A percentile compares a stretch with the other conserved stretches of the same genome.
Evolutionary conservation across 1,140 invertebrate genomes (phyloP).

Genomic region (Latrodectus geometricus): DNA sequence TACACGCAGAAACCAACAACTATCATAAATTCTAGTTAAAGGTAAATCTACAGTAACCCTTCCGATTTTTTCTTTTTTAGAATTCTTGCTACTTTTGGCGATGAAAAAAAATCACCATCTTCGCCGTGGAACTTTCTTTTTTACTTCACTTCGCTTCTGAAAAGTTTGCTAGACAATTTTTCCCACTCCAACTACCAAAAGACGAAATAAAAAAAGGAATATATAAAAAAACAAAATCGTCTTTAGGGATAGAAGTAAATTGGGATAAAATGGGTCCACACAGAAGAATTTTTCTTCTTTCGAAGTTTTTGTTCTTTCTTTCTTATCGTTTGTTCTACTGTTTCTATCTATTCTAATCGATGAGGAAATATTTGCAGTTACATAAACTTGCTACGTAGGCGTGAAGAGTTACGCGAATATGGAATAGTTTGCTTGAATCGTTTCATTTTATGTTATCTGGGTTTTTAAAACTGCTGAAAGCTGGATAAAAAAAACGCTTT

Average conservation of each 20-base stretch:
- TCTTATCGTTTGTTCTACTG: no score
- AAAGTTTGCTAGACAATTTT: conserved; percentile 12
- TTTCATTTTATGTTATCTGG: no score
- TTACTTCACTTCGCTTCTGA: not conserved
- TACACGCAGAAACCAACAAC: not conserved
- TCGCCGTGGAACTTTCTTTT: not conserved
- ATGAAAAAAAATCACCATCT: not conserved
- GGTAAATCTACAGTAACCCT: not conserved
- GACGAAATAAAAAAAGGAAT: conserved; percentile 5
- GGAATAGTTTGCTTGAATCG: no score
- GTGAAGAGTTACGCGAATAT: no score
- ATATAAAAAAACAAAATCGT: not conserved
- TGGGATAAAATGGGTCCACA: conserved; percentile 13
- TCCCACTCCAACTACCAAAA: conserved; percentile 4
- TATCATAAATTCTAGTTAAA: not conserved
- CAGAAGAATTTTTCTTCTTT: not conserved
- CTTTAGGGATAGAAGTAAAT: conserved; percentile 14
- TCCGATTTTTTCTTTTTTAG: not conserved
- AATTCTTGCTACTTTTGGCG: not conserved
- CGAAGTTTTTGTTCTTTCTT: no score
- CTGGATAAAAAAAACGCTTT: no score
- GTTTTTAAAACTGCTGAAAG: no score
- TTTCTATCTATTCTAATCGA: no score
- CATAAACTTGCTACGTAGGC: no score
- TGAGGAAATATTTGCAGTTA: no score